Evolutionary conservation across 2,888 invertebrate genomes (phyloP), one percentile per base, ranked within the genome.

Genomic region (Dione vanillae): DNA sequence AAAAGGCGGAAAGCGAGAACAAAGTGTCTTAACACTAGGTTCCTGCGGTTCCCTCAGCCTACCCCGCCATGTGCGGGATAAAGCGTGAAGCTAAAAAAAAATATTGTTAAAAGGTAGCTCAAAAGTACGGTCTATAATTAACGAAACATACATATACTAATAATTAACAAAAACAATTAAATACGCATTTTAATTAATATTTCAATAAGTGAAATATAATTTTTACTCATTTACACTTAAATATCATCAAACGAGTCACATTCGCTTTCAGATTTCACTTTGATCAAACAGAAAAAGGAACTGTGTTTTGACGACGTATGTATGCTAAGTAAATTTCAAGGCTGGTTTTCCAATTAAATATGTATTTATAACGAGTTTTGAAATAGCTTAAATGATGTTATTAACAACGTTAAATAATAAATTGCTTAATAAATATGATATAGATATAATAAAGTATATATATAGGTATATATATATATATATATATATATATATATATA

Each of bases 311-410:
- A 54, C 16, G 35, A 3, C 27, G 2, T 16, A 54, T 54, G 35
- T 54, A 1, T 54, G 37, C 37, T 37, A 54, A 54, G 37, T 54
- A 54, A 54, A 54, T 54, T 54, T 54, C 54, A 37, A 54, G 54
- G 37, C 54, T 54, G 54, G n/a, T 37, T 54, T 54, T 54, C 16
- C 6, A 54, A 54, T 54, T 52, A 52, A 52, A 49, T 49, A 20
- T 27, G 27, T 27, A 27, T 49, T 20, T 49, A 20, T 10, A 16
- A 20, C 20, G 49, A 49, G 11, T 20, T 9, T 49, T 49, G 11
- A 49, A 49, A 49, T 19, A 49, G 1, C n/a, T n/a, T 9, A 16
- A 16, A 11, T 19, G 0, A 20, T 20, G 19, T 49, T 49, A n/a
- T n/a, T n/a, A n/a, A n/a, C n/a, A n/a, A n/a, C n/a, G n/a, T n/a